Evolutionary conservation across 2,113 vertebrate species (phyloP).

Genomic region (Gnathonemus longibarbis): DNA sequence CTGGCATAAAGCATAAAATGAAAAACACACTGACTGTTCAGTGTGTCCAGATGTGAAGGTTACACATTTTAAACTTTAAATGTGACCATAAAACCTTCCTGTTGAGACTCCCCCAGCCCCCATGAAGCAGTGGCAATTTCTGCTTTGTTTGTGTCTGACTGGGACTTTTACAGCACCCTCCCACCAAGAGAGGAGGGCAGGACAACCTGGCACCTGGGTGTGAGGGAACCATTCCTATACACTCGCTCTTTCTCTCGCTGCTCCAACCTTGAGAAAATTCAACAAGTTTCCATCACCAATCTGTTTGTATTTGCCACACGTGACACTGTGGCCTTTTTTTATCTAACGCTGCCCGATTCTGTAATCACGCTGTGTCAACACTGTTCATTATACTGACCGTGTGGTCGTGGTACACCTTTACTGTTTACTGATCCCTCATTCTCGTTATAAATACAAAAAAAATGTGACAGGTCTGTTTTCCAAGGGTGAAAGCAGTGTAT

Average conservation of each 20-base stretch:
- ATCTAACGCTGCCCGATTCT: background rate
- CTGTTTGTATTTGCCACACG: slow-evolving; percentile 21
- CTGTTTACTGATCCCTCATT: background rate
- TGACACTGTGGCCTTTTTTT: background rate
- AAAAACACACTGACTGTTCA: background rate
- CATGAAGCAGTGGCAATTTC: background rate
- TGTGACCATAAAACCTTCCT: background rate
- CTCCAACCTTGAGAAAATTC: slow-evolving; percentile 31
- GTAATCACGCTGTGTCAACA: background rate
- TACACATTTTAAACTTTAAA: background rate
- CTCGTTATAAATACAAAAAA: background rate
- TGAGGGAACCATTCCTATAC: slow-evolving; percentile 25
- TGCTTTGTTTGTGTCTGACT: background rate
- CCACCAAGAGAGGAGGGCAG: background rate
- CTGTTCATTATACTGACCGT: background rate
- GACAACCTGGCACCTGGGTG: slow-evolving; percentile 21
- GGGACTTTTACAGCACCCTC: background rate
- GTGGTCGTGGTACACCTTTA: background rate
- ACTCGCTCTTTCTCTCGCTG: slow-evolving; percentile 32
- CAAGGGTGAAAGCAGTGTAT: too few relatives aligned
- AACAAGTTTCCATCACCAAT: slow-evolving; percentile 19
- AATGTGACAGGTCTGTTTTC: background rate
- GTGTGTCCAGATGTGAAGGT: background rate
- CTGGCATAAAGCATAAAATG: background rate
- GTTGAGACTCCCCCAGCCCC: background rate